Percentiles rank a stretch among this genome's conserved stretches.
Evolutionary conservation across 2,797 vertebrate genomes (phyloP).

Genomic region (Taenioides sp.): DNA sequence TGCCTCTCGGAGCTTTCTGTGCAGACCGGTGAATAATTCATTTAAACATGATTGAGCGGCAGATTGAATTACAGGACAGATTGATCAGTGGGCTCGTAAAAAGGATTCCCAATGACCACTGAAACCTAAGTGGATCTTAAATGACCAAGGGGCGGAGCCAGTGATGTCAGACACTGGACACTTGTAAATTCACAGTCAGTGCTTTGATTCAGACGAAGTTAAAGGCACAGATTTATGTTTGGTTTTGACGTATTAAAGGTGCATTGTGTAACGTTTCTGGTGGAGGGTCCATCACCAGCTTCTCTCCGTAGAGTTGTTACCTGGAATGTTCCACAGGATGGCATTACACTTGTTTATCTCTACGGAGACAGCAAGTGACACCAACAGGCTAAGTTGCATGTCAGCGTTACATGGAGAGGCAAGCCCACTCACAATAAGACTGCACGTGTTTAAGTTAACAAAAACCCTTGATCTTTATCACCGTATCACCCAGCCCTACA

Average conservation of each 20-base stretch:
- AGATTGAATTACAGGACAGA: conserved; percentile 66
- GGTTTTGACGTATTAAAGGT: background rate
- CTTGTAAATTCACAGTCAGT: conserved; percentile 1
- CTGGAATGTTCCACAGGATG: too few relatives aligned
- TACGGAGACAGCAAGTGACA: too few relatives aligned
- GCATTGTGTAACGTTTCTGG: too few relatives aligned
- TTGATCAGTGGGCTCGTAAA: conserved; percentile 70
- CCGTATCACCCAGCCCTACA: too few relatives aligned
- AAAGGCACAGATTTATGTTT: background rate
- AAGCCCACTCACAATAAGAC: too few relatives aligned
- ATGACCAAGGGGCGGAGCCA: conserved; percentile 36
- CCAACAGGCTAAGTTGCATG: too few relatives aligned
- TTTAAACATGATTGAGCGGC: conserved; percentile 69
- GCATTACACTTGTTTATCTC: too few relatives aligned
- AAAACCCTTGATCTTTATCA: too few relatives aligned
- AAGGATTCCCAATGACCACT: conserved; percentile 61
- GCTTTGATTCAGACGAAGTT: background rate
- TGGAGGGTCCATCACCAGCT: too few relatives aligned
- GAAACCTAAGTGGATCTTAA: conserved; percentile 67
- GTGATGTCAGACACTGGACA: background rate
- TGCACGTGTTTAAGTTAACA: too few relatives aligned
- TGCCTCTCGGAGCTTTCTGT: conserved; percentile 54
- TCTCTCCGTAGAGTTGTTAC: too few relatives aligned
- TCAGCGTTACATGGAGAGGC: too few relatives aligned
- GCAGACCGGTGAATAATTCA: conserved; percentile 70